Evolutionary conservation across 2,797 vertebrate species (phyloP).

Genomic region (Schizopygopsis malacanthus): DNA sequence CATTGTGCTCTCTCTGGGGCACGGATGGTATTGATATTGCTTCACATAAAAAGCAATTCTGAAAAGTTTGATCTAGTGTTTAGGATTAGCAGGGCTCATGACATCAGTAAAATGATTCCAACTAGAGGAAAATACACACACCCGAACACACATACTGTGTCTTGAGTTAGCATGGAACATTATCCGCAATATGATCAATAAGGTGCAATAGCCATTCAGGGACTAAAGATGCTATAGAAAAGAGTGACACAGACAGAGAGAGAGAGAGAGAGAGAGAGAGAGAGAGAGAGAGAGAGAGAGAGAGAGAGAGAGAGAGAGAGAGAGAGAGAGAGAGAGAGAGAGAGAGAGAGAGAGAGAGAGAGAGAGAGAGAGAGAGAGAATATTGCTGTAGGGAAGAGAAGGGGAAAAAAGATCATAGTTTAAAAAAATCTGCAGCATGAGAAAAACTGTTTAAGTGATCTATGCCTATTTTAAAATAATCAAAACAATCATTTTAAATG

Average conservation of each 20-base stretch:
- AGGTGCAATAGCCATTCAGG: conserved; percentile 60
- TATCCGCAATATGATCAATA: conserved; percentile 64
- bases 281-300: no score
- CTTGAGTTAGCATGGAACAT: conserved; percentile 52
- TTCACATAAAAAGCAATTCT: conserved; percentile 60
- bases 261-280: no score
- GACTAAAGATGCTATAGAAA: conserved; percentile 39
- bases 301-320: no score
- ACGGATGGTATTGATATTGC: conserved; percentile 60
- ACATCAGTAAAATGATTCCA: conserved; percentile 59
- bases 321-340: no score
- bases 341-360: no score
- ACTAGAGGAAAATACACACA: conserved; percentile 38
- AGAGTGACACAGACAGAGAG: not conserved
- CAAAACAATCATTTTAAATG: not conserved
- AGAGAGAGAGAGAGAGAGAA: conserved; percentile 13
- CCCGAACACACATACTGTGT: conserved; percentile 25
- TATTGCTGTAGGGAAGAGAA: conserved; percentile 30
- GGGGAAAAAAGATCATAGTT: conserved; percentile 31
- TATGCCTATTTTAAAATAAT: not conserved
- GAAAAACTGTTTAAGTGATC: not conserved
- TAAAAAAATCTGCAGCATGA: conserved; percentile 7
- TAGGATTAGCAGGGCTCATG: conserved; percentile 60
- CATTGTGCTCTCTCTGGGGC: conserved; percentile 58
- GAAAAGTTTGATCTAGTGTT: conserved; percentile 61